Conservation (phyloP, 2,113 vertebrate species). For the Sinocyclocheilus rhinocerous region DNA sequence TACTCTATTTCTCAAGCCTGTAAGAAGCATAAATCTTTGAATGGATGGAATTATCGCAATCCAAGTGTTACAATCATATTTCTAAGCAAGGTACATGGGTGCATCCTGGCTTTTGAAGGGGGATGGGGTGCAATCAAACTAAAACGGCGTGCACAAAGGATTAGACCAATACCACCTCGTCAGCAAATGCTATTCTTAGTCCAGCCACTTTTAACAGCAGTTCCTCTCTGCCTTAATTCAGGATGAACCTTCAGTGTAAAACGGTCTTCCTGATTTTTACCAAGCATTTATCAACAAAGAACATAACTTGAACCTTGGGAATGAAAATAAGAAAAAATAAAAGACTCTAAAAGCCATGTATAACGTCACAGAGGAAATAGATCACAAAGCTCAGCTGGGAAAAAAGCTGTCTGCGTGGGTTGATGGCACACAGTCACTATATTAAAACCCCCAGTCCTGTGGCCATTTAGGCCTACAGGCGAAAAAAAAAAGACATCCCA, state of each 20-base stretch:
- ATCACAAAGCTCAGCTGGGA: neutral
- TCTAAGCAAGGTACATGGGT: neutral
- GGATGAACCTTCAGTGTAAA: neutral
- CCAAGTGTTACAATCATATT: neutral
- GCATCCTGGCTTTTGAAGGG: neutral
- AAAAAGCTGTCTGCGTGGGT: neutral
- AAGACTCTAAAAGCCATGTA: neutral
- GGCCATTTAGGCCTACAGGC: neutral
- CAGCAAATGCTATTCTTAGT: conserved; percentile 56
- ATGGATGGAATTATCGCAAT: neutral
- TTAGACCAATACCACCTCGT: conserved; percentile 48
- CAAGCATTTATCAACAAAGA: conserved; percentile 2
- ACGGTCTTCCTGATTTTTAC: neutral
- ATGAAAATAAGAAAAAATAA: neutral
- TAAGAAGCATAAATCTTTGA: neutral
- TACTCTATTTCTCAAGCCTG: neutral
- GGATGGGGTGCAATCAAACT: conserved; percentile 2
- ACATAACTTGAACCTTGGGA: neutral
- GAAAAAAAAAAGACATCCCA: neutral
- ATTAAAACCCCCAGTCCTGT: neutral
- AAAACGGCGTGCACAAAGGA: conserved; percentile 42
- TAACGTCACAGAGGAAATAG: neutral
- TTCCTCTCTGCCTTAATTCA: conserved; percentile 32
- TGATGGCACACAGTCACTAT: neutral
- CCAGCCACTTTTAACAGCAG: conserved; percentile 38